Evolutionary conservation across 2,888 invertebrate genomes (phyloP), one percentile per base, ranked within the genome.

Genomic region (Orthosia incerta): DNA sequence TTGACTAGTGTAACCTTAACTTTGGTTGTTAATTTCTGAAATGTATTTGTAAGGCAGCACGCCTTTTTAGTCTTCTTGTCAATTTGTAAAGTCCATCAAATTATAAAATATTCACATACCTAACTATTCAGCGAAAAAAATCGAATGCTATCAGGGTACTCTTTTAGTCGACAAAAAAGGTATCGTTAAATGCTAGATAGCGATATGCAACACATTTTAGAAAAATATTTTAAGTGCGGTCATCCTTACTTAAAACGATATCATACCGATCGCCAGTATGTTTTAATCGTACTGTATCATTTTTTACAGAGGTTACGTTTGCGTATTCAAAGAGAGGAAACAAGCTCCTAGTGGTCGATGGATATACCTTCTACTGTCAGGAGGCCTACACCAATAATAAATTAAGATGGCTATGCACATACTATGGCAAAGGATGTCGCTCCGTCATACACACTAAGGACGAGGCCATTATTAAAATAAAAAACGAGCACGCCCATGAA

Each of bases 401-500:
- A 46, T 18, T 65, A 0, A 65, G 74, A 62, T 79, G 79, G 76
- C 56, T 79, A 11, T 86, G 85, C 56, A 69, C 74, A 7, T 65
- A 86, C 26, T 66, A 74, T 7, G 72, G 45, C 9, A 75, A 15
- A 18, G 88, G 87, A 0, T 89, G 88, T 60, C 74, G 62, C 16
- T 82, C 87, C 4, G 31, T n/a, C 1, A 16, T 88, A 0, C 65
- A 79, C 13, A 83, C 85, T 0, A 79, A 72, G 3, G 57, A 79
- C 20, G 12, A 20, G 5, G 16, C 11, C 0, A 78, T 90, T 7
- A 23, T 82, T 3, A 66, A 48, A 15, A 51, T 76, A 13, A 71
- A 65, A 0, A 75, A 74, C 13, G n/a, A 45, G 9, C 89, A 88
- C 61, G 82, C 74, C 23, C 89, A 89, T 76, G 16, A 46, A 31